Evolutionary conservation across 2,888 invertebrate species (phyloP).

Genomic region (Cyclophora albipunctata): DNA sequence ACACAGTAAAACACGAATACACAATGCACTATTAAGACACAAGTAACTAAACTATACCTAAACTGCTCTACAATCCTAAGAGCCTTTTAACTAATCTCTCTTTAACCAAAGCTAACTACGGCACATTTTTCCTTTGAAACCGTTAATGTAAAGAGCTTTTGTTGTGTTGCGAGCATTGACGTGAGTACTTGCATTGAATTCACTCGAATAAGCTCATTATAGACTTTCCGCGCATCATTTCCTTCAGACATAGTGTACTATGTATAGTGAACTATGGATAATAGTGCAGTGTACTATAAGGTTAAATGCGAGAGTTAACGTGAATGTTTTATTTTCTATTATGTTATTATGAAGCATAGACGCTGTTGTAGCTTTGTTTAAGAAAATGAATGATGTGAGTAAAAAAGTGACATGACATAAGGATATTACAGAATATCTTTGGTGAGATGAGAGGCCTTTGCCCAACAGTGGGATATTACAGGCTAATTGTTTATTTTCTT

Average conservation of each 20-base stretch:
- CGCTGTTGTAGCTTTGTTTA: too few relatives aligned
- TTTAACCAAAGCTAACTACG: constrained; percentile 7
- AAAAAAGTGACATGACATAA: too few relatives aligned
- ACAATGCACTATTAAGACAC: constrained; percentile 4
- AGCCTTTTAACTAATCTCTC: too few relatives aligned
- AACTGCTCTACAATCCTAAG: too few relatives aligned
- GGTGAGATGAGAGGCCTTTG: too few relatives aligned
- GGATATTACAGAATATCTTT: too few relatives aligned
- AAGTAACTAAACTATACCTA: constrained; percentile 3
- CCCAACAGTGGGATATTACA: too few relatives aligned
- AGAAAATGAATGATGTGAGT: too few relatives aligned
- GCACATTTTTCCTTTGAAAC: constrained; percentile 41
- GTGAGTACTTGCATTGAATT: constrained; percentile 34
- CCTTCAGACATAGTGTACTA: constrained; percentile 46
- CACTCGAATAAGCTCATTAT: constrained; percentile 57
- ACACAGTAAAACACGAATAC: not conserved
- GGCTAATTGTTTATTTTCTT: not conserved
- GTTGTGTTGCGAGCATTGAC: constrained; percentile 27
- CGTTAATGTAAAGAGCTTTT: constrained; percentile 39
- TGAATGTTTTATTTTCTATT: constrained; percentile 5
- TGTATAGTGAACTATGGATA: too few relatives aligned
- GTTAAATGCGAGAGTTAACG: constrained; percentile 30
- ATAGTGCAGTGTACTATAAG: constrained; percentile 19
- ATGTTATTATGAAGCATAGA: too few relatives aligned
- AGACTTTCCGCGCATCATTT: constrained; percentile 51